Conservation (phyloP, 2,113 vertebrate genomes). For the Sorex araneus region DNA sequence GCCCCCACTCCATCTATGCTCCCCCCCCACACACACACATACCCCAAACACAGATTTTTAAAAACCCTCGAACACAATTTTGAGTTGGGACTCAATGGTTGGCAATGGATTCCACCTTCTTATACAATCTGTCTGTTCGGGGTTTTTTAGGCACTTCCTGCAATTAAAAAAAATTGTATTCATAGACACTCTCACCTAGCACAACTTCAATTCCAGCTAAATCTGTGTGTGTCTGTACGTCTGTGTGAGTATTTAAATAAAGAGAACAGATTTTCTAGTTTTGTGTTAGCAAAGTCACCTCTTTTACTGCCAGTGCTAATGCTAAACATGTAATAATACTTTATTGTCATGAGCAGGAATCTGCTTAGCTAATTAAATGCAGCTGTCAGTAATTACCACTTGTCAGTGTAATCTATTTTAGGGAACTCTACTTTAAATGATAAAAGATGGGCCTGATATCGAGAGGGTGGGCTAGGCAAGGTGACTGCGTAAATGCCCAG, state of each 20-base stretch:
- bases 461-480: slow-evolving; percentile 73
- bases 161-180: slow-evolving; percentile 52
- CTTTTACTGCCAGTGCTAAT: slow-evolving; percentile 62
- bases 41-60: neutral
- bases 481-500: slow-evolving; percentile 76
- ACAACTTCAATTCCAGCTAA: slow-evolving; percentile 52
- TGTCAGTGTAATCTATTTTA: slow-evolving; percentile 83
- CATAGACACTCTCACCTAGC: slow-evolving; percentile 68
- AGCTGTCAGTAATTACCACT: slow-evolving; percentile 85
- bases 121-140: slow-evolving; percentile 53
- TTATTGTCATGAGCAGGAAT: slow-evolving; percentile 83
- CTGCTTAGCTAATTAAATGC: slow-evolving; percentile 85
- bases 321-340: slow-evolving; percentile 84
- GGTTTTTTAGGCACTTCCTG: slow-evolving; percentile 64
- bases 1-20: neutral
- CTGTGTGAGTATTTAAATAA: slow-evolving; percentile 64
- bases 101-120: slow-evolving; percentile 54
- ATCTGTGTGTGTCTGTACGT: neutral
- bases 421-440: slow-evolving; percentile 82
- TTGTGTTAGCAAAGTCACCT: slow-evolving; percentile 83
- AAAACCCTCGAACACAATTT: neutral
- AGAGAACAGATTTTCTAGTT: slow-evolving; percentile 62
- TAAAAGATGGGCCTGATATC: slow-evolving; percentile 78
- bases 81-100: neutral
- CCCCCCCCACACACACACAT: neutral